Evolutionary conservation across 2,797 vertebrate genomes (phyloP), one percentile per base, ranked within the genome.

Genomic region (Choloepus didactylus): DNA sequence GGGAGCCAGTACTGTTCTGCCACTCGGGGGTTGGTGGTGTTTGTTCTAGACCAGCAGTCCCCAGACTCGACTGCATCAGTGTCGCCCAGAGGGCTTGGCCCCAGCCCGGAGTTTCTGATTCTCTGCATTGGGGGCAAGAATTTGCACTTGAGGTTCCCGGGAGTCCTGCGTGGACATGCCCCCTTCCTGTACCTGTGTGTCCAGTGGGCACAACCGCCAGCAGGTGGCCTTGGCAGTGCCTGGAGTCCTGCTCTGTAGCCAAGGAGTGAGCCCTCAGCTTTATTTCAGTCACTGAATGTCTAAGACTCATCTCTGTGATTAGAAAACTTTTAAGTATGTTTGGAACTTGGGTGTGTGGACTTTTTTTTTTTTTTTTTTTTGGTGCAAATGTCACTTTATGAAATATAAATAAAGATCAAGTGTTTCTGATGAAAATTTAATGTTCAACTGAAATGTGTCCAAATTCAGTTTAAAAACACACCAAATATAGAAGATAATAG

Each of bases 11-110:
- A 11, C 70, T n/a, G 4, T 19, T 31, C 54, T 35, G 0, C 0
- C 7, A 23, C 25, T 23, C 59, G 56, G 56, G 56, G 4, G 1
- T 3, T 2, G 2, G 12, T 14, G 59, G 12, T 10, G 0, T 9
- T 23, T 75, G 18, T 10, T 49, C 4, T 54, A 54, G 73, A 19
- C 54, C 1, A 0, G 10, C 18, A 7, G 16, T 69, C 29, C 25
- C 56, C 38, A 27, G 9, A 49, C 11, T 41, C 1, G 4, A 11
- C 2, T 23, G 25, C 2, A 0, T 66, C 41, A 16, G 38, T 6
- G 14, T n/a, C 1, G 8, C 6, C 7, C 8, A 0, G 9, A 16
- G 15, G 64, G 1, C 54, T n/a, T 5, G 16, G 25, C 2, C n/a
- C 31, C 38, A 19, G 1, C 1, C 7, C 29, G 1, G 5, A 3